phyloP scores from a whole-genome alignment of 2,113 vertebrate genomes.

The Scytalopus superciliaris region DNA sequence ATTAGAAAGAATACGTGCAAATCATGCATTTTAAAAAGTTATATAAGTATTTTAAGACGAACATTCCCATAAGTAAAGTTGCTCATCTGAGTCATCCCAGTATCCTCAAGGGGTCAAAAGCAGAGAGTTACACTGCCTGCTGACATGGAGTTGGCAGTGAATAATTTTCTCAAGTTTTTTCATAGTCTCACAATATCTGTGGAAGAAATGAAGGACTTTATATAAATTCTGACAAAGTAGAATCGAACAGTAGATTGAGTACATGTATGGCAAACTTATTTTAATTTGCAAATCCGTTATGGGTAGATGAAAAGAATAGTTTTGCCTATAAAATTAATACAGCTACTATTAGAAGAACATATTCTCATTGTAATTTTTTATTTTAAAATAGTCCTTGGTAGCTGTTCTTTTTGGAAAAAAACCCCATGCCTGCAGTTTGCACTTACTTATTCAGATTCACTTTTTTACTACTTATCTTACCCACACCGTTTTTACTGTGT shows the following conservation, averaged over 20 bases:
- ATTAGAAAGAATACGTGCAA: not conserved
- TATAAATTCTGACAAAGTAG: not conserved
- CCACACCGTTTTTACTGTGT: not conserved
- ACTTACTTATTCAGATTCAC: not conserved
- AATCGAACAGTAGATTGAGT: not conserved
- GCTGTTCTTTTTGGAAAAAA: not conserved
- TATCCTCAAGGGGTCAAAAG: not conserved
- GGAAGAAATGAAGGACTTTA: not conserved
- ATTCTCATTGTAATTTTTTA: not conserved
- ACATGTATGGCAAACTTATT: not conserved
- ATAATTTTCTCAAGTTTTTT: not conserved
- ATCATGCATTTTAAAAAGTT: not conserved
- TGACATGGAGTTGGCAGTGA: not conserved
- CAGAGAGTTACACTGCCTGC: not conserved
- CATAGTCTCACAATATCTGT: not conserved
- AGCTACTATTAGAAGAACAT: not conserved
- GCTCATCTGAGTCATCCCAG: not conserved
- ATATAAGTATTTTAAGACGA: not conserved
- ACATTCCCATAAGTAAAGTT: not conserved
- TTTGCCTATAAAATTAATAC: not conserved
- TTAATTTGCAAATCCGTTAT: not conserved
- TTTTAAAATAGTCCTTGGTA: not conserved
- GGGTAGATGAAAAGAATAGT: not conserved
- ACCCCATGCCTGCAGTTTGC: not conserved
- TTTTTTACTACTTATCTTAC: not conserved